A percentile compares a stretch with the other conserved stretches of the same genome.
phyloP scores from a whole-genome alignment of 2,888 invertebrate genomes.

The Blastobasis lacticolella region DNA sequence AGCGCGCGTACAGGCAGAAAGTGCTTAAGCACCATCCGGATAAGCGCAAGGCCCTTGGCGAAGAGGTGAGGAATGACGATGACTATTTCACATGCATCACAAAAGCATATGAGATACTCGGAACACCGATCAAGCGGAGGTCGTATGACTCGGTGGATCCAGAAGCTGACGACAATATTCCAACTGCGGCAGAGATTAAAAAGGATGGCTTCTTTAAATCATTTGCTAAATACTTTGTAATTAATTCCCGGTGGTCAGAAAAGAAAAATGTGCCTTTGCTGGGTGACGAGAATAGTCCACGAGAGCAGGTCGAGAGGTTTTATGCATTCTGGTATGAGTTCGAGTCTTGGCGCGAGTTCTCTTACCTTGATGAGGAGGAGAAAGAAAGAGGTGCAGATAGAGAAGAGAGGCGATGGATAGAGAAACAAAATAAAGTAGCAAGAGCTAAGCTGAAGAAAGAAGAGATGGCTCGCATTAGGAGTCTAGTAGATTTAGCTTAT shows the following conservation, averaged over 20 bases:
- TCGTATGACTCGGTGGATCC: constrained; percentile 99
- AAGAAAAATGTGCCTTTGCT: constrained; percentile 89
- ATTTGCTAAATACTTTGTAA: constrained; percentile 79
- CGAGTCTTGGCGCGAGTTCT: constrained; percentile 99
- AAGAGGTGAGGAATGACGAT: constrained; percentile 90
- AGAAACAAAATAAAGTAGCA: constrained; percentile 96
- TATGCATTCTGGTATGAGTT: constrained; percentile 99
- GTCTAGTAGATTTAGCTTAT: constrained; percentile 95
- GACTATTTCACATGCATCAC: constrained; percentile 99
- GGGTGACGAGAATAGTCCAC: constrained; percentile 82
- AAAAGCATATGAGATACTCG: constrained; percentile 93
- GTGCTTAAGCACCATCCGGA: constrained; percentile 96
- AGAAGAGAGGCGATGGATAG: constrained; percentile 97
- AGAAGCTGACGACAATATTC: constrained; percentile 91
- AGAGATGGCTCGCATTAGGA: constrained; percentile 93
- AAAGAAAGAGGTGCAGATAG: constrained; percentile 98
- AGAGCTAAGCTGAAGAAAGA: constrained; percentile 96
- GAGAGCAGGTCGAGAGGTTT: constrained; percentile 92
- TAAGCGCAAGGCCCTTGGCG: constrained; percentile 93
- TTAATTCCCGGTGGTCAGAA: constrained; percentile 94
- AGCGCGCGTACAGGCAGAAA: constrained; percentile 88
- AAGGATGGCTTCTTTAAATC: constrained; percentile 83
- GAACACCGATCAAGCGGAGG: constrained; percentile 85
- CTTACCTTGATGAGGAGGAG: constrained; percentile 98
- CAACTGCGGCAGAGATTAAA: constrained; percentile 83